phyloP scores from a whole-genome alignment of 2,113 vertebrate species.

The Steatornis caripensis region DNA sequence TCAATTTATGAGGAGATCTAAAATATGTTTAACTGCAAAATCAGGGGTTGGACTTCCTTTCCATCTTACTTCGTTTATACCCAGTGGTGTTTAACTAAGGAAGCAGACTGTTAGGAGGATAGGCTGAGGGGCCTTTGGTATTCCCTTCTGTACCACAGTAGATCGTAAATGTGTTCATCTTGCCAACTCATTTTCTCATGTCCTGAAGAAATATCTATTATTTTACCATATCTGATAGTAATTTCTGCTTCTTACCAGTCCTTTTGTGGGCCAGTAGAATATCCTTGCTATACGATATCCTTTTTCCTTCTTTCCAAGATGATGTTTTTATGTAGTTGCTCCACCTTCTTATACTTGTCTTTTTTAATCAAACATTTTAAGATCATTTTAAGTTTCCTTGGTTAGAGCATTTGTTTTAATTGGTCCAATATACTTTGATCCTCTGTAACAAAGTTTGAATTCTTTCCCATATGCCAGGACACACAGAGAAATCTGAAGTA shows the following conservation, averaged over 20 bases:
- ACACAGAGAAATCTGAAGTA: neutral
- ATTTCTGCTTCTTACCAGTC: neutral
- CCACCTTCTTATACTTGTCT: neutral
- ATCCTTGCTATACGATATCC: neutral
- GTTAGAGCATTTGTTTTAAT: neutral
- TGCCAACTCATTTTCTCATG: neutral
- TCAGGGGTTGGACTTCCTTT: neutral
- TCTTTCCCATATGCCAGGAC: neutral
- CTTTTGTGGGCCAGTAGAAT: neutral
- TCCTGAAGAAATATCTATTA: neutral
- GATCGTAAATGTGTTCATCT: neutral
- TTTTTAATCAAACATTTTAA: neutral
- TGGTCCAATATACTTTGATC: slow-evolving; percentile 5
- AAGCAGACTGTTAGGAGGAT: neutral
- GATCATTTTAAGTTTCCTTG: slow-evolving; percentile 8
- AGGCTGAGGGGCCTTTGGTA: neutral
- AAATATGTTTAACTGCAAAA: neutral
- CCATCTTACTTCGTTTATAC: neutral
- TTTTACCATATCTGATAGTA: neutral
- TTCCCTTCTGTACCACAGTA: neutral
- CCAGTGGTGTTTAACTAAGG: neutral
- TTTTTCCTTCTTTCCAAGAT: neutral
- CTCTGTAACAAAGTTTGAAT: neutral
- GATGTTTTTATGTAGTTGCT: neutral
- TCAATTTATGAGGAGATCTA: neutral